Base-by-base conservation (phyloP, 2,113 vertebrate species). In the Corythornis vintsioides region DNA sequence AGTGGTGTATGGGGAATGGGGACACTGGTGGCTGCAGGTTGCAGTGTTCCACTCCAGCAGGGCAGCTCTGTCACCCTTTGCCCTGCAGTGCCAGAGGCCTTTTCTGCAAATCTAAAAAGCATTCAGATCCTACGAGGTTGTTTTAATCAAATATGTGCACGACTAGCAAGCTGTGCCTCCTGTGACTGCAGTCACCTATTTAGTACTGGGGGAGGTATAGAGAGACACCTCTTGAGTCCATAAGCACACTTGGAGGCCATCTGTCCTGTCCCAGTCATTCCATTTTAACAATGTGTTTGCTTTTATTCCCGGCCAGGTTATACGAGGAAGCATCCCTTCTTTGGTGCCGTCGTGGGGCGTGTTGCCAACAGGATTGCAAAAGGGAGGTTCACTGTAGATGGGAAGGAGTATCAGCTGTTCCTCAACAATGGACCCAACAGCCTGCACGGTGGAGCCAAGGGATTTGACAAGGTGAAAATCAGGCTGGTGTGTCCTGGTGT, bases 281-380 rank as follows among this genome's bases (percentile, higher is more conserved):
- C 4, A 0, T 66, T 42, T 87, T 48, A 50, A 92, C 20, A 0
- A 0, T 2, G 9, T 8, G 6, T 64, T 64, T 17, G 65, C 86
- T 81, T 85, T 42, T 67, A 86, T 81, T 86, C 33, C 67, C 16
- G 77, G 3, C 3, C 97, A 99, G 99, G 98, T 35, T 99, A 99
- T 91, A 69, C 95, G 8, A 97, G 96, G 20, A 98, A 99, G 67
- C 97, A 98, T 24, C 98, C 98, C 3, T 99, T 98, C 94, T 98
- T 99, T 8, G 99, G 99, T 21, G 97, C 98, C 2, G 95, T 98
- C 1, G 94, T 99, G 48, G 99, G 99, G 11, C 98, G 99, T 3
- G 98, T 99, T 65, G 99, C 99, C 91, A 99, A 99, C 95, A 97
- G 99, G 82, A 99, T 99, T 26, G 98, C 98, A 2, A 95, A 95